Evolutionary conservation across 2,888 invertebrate species (phyloP).

Genomic region (Drosophila cognata): DNA sequence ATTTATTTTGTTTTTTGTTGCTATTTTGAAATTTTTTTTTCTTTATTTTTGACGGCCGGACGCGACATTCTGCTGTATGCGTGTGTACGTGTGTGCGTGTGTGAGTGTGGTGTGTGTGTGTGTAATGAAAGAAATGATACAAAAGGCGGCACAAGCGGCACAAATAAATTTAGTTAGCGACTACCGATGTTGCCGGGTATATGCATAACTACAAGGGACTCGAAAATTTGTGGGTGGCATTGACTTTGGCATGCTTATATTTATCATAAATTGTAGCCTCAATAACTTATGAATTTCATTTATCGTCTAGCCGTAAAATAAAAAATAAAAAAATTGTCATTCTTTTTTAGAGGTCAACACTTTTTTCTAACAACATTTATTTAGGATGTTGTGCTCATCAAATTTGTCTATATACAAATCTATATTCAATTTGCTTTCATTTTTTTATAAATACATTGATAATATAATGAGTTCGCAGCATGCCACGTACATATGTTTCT

Average conservation of each 20-base stretch:
- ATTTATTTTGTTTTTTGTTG: constrained; percentile 33
- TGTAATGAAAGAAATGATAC: constrained; percentile 72
- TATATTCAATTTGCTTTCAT: background rate
- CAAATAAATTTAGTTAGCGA: constrained; percentile 63
- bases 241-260: constrained; percentile 67
- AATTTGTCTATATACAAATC: background rate
- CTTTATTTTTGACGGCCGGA: constrained; percentile 54
- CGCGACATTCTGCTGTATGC: constrained; percentile 36
- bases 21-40: constrained; percentile 47
- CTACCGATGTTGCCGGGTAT: constrained; percentile 42
- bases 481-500: background rate
- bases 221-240: constrained; percentile 48
- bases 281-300: constrained; percentile 34
- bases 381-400: background rate
- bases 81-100: constrained; percentile 29
- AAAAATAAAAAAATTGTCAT: constrained; percentile 7
- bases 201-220: constrained; percentile 32
- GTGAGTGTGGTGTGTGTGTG: constrained; percentile 13
- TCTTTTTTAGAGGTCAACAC: constrained; percentile 35
- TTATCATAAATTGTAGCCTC: constrained; percentile 46
- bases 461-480: background rate
- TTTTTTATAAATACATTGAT: background rate
- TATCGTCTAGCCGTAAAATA: constrained; percentile 2
- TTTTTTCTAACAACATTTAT: constrained; percentile 4
- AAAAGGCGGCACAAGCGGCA: constrained; percentile 61